These are phyloP conservation scores for Ganaspis brasiliensis DNA, from an alignment of 2,888 invertebrate species.

Conservation along the genomic window DNA sequence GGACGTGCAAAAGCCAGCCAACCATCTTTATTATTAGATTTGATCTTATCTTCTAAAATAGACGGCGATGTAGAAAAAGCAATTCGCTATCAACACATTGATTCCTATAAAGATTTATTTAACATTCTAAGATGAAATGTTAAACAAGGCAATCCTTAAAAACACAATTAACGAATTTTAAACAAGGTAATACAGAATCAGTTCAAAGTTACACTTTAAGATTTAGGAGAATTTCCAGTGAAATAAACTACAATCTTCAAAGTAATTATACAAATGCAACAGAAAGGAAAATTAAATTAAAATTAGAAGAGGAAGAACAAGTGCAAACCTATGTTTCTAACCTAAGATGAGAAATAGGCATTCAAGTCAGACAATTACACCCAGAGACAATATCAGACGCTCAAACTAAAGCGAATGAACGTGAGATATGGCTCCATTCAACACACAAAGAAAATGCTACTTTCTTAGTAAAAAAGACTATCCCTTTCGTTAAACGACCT, in stretches of 20 bases:
- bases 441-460: too few relatives aligned
- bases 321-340: background rate
- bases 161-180: background rate
- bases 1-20: background rate
- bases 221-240: background rate
- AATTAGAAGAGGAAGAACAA: slow-evolving; percentile 21
- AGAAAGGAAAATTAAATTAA: background rate
- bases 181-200: background rate
- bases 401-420: background rate
- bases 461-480: background rate
- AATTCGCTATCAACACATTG: background rate
- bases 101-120: background rate
- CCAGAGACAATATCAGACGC: background rate
- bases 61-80: background rate
- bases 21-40: background rate
- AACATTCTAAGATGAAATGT: background rate
- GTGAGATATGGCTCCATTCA: background rate
- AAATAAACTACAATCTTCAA: too few relatives aligned
- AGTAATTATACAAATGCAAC: background rate
- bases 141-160: background rate
- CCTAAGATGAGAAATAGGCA: background rate
- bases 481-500: too few relatives aligned
- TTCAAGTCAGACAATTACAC: background rate
- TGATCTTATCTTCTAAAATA: background rate
- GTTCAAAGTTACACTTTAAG: background rate